Evolutionary conservation across 2,113 vertebrate species (phyloP), one percentile per base, ranked within the genome.

Genomic region (Melanotaenia duboulayi): DNA sequence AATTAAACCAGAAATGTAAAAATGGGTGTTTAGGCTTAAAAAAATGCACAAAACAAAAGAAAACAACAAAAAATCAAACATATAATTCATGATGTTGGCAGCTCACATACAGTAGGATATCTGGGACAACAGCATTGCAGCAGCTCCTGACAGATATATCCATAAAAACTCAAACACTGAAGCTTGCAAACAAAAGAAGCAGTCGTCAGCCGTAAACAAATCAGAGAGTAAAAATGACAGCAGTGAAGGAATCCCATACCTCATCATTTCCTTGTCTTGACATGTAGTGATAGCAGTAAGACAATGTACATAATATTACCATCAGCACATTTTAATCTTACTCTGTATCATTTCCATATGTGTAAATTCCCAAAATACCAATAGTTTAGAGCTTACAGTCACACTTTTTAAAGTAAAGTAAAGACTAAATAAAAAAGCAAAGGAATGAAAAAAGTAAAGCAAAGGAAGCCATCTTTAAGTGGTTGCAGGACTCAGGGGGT

Each of bases 171-270:
- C 50, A 55, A 71, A 79, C 39, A 7, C n/a, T 48, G 66, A 60
- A 56, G 35, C 61, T 76, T 20, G 7, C 55, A 60, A 74, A 87
- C 71, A 71, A 60, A 54, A 35, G 80, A 78, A 78, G 76, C 58
- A 68, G 59, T 71, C 50, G 13, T 62, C 69, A 62, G 76, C 57
- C 11, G 5, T 64, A 65, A 82, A 78, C 55, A 56, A 75, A 74
- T 70, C 76, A 51, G 28, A 71, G 28, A 17, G 55, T 73, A 42
- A 16, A 17, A 32, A 14, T n/a, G 20, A 44, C 40, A 16, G 37
- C 37, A 25, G 1, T 46, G 55, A 59, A 67, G 64, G 35, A 50
- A 52, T 68, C 66, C 58, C 50, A 35, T 46, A 23, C 25, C 48
- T 24, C 32, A 16, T 70, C 56, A 23, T 59, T 17, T 11, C 37